Conservation (phyloP, 2,888 invertebrate genomes). For the Lasioglossum oenotherae region DNA sequence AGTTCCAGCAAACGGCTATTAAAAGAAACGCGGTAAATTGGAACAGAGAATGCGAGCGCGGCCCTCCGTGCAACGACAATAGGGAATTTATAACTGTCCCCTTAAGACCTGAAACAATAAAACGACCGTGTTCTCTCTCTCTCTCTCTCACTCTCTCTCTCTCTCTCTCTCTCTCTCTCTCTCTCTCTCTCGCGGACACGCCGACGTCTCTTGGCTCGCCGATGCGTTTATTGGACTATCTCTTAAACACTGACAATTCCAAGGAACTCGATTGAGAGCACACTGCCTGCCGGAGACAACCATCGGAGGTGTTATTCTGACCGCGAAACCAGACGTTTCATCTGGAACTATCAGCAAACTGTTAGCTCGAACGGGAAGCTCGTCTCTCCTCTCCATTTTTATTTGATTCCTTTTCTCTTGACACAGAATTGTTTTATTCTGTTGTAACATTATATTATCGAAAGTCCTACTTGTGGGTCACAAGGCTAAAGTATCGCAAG, state of each 20-base stretch:
- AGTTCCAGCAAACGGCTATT: not conserved
- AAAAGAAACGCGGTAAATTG: conserved; percentile 18
- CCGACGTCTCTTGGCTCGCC: not conserved
- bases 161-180: too few species aligned
- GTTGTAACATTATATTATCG: too few species aligned
- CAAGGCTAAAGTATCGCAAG: too few species aligned
- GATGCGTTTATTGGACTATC: conserved; percentile 7
- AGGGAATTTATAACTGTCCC: conserved; percentile 1
- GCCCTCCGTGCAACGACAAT: not conserved
- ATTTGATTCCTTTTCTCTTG: not conserved
- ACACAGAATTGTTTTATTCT: not conserved
- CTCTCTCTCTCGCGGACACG: not conserved
- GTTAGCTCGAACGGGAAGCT: not conserved
- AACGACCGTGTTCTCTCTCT: not conserved
- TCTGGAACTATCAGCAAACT: not conserved
- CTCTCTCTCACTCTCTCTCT: too few species aligned
- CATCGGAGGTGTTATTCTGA: not conserved
- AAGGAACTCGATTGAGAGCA: not conserved
- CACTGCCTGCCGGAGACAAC: not conserved
- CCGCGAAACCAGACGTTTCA: not conserved
- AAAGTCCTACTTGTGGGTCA: too few species aligned
- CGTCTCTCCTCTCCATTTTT: not conserved
- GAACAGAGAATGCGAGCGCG: not conserved
- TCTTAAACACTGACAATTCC: not conserved
- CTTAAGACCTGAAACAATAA: not conserved